Evolutionary conservation across 1,140 invertebrate species (phyloP), one percentile per base, ranked within the genome.

Genomic region (Drosophila sucinea): DNA sequence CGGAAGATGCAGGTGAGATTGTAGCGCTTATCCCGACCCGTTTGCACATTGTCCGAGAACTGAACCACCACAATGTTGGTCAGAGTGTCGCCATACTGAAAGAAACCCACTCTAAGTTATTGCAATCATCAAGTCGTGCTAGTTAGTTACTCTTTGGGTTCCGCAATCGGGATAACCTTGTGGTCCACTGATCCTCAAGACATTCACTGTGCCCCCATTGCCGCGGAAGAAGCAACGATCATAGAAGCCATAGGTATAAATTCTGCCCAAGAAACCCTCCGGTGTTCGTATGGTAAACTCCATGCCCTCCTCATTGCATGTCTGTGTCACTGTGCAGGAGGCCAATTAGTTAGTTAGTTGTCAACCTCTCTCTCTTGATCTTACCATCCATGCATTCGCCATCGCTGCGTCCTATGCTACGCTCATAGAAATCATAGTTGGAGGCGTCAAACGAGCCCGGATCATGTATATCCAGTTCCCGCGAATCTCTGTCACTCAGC

Each of bases 41-140:
- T 98, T 93, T 98, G 97, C 0, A 98, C 97, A 83, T 96, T 96
- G 92, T 98, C 97, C 67, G 97, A 97, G 92, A 98, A 98, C 92
- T 98, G 97, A 0, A 98, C 97, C 23, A 98, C 97, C 2, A 98
- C 97, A 58, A 98, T 98, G 83, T 98, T 98, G 44, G 97, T 98
- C 95, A 98, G 96, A 1, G 96, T 97, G 82, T 98, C 97, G 0
- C 96, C 97, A 79, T 97, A 97, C 96, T 97, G 91, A 17, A 91
- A 30, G 35, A 38, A 11, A 17, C 17, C 17, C 1, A 65, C 32
- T 60, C 47, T 64, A 38, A 61, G n/a, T 30, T 1, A 44, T 33
- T 40, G 27, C 35, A 29, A 55, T 5, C 4, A 25, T 27, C 25
- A 25, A 54, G 27, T 25, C 17, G 17, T 35, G 11, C 41, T 40